Evolutionary conservation across 2,888 invertebrate genomes (phyloP), one percentile per base, ranked within the genome.

Genomic region (Scotopteryx bipunctaria): DNA sequence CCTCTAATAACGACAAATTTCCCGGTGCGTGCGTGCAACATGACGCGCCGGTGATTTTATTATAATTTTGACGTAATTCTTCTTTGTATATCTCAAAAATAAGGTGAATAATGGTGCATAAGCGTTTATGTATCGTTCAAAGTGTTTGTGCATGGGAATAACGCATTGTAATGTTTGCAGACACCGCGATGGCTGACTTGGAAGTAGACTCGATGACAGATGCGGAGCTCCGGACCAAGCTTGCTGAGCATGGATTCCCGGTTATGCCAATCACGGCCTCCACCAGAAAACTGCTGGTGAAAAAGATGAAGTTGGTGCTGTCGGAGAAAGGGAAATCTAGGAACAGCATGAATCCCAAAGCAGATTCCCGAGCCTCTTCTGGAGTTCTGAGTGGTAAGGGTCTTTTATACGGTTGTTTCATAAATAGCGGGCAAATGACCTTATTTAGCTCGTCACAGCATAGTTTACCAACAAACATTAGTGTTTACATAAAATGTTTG

Each of bases 201-300:
- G 89, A 82, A 81, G 92, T 94, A 55, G 94, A 94, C 78, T 92
- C 91, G 81, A 91, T 94, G 87, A 92, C 93, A 74, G 94, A 95
- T 82, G 92, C 93, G 55, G 94, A 95, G 81, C 86, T 95, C 61
- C 93, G 95, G 63, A 92, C 92, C n/a, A 94, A 94, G 87, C 88
- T 95, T 57, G 91, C 93, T 52, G 94, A 95, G 81, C 93, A 93
- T 86, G 95, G 96, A 15, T 95, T 94, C 76, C 94, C 95, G 48
- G 93, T 94, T 56, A 94, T 95, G 86, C 96, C 97, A 27, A 94
- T 97, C 49, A 97, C 96, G 31, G 93, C 94, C 42, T 95, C 95
- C 41, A 97, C 96, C 3, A 91, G 96, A 56, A 94, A 94, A 71
- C 91, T 95, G 49, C 91, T 96, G 73, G 92, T 93, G 35, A 95